phyloP scores from a whole-genome alignment of 92 coral and sea anemone genomes.

The Zoanthus sansibaricus region DNA sequence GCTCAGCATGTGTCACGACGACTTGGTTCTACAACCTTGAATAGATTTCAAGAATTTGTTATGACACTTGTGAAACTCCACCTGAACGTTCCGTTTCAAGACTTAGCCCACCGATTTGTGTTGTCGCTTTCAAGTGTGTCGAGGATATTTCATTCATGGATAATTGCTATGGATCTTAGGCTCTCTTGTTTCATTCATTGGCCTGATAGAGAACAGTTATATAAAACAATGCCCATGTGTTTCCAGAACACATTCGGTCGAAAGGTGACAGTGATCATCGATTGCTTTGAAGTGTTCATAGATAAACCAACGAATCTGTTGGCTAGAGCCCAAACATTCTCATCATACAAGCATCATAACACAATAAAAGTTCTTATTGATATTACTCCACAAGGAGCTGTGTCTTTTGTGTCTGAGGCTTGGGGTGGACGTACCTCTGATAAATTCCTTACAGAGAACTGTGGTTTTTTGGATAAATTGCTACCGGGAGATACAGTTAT shows the following conservation, averaged over 20 bases:
- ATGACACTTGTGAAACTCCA: not conserved
- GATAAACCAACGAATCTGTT: not conserved
- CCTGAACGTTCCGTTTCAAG: not conserved
- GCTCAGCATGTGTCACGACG: not conserved
- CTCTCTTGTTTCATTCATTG: not conserved
- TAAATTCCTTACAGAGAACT: not conserved
- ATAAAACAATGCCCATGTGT: not conserved
- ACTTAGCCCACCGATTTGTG: not conserved
- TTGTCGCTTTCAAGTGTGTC: not conserved
- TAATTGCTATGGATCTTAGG: not conserved
- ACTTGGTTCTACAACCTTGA: not conserved
- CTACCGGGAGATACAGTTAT: not conserved
- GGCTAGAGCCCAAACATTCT: not conserved
- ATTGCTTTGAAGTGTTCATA: not conserved
- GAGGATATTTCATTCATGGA: not conserved
- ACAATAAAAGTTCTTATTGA: not conserved
- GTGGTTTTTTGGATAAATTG: not conserved
- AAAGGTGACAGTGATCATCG: not conserved
- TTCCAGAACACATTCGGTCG: not conserved
- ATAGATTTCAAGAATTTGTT: not conserved
- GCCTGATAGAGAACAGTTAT: not conserved
- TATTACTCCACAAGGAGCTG: not conserved
- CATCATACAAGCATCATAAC: not conserved
- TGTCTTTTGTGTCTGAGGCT: not conserved
- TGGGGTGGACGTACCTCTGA: not conserved